Base-by-base conservation (phyloP, 2,888 invertebrate species). In the Acronicta aceris region DNA sequence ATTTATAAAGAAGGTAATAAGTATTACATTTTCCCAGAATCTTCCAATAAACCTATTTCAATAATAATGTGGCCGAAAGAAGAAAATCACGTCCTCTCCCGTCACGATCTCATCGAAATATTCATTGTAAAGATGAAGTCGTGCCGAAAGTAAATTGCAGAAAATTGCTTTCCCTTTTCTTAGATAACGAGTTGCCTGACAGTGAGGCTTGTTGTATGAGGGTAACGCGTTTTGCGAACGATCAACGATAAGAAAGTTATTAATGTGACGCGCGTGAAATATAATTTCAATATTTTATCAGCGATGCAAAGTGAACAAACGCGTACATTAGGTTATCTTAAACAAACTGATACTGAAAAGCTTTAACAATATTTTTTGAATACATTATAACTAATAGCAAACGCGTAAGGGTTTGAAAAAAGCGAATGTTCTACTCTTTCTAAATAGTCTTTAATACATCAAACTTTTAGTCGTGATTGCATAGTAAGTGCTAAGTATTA, bases 91-190 rank as follows among this genome's bases (percentile, higher is more conserved):
- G 36, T 36, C 50, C 15, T 53, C 25, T 61, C 38, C 49, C 42
- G 58, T 49, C 61, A 48, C 41, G 65, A 65, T 60, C 53, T 52
- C 65, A 73, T 61, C 59, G 58, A 55, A 79, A 76, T 75, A 79
- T 78, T 79, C 76, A 64, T 69, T 75, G 72, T 77, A 79, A 74
- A 81, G 76, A 75, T 80, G 69, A 78, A 79, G 59, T 69, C 59
- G 65, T 72, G 69, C 71, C 74, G 74, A 79, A 81, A 79, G 78
- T 79, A 86, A 88, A 85, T 87, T 84, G 82, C 76, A 85, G 85
- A 85, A 88, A 89, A 89, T 89, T 86, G 84, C 76, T 74, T 74
- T 76, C 71, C 76, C 78, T 76, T 81, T 72, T 73, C 77, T 71
- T 55, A 76, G 81, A 83, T 86, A 86, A 86, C 77, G 82, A 84